These are phyloP conservation scores for Coreius guichenoti DNA, from an alignment of 2,797 vertebrate genomes.

Conservation along the genomic window DNA sequence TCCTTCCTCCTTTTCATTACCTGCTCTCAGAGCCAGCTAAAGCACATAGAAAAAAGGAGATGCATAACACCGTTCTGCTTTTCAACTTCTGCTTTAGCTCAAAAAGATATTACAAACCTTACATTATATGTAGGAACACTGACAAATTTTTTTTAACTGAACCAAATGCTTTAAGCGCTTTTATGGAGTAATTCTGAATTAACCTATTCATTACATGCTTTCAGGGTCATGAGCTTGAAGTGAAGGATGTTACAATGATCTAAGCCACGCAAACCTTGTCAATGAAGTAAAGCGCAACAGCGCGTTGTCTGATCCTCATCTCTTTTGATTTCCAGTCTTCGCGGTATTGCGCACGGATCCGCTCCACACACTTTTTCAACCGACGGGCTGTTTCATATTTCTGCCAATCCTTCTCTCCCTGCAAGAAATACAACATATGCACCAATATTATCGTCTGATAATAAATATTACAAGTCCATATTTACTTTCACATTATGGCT, in stretches of 20 bases:
- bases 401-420: slow-evolving; percentile 99
- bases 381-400: slow-evolving; percentile 95
- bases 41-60: slow-evolving; percentile 26
- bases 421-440: slow-evolving; percentile 21
- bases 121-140: background rate
- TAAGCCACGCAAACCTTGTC: slow-evolving; percentile 85
- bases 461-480: background rate
- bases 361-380: slow-evolving; percentile 93
- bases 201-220: slow-evolving; percentile 2
- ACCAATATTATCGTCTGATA: background rate
- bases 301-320: slow-evolving; percentile 94
- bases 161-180: slow-evolving; percentile 10
- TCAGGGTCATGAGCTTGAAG: slow-evolving; percentile 9
- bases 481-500: background rate
- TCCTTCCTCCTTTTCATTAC: slow-evolving; percentile 98
- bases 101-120: background rate
- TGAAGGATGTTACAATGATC: slow-evolving; percentile 1
- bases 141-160: background rate
- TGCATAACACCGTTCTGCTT: slow-evolving; percentile 14
- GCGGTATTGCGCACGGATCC: slow-evolving; percentile 89
- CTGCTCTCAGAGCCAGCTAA: slow-evolving; percentile 96
- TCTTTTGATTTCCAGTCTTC: slow-evolving; percentile 99
- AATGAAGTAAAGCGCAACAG: slow-evolving; percentile 97
- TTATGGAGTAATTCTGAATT: slow-evolving; percentile 8
- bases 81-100: slow-evolving; percentile 26